phyloP scores from a whole-genome alignment of 2,113 vertebrate genomes.

The Felis chaus region DNA sequence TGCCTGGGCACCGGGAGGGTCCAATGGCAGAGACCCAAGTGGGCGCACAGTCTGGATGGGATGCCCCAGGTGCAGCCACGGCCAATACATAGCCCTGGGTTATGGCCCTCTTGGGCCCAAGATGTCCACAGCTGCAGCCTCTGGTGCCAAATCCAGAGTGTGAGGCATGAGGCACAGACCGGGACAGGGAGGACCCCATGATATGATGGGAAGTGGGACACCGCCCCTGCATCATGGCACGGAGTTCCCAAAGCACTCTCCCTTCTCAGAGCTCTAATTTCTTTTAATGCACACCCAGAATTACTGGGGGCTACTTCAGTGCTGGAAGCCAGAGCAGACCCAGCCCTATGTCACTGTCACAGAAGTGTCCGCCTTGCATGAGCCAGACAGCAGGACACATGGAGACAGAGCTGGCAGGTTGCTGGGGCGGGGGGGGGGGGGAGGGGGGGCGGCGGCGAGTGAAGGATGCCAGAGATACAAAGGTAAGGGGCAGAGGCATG shows the following conservation, averaged over 20 bases:
- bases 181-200: not conserved
- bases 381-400: not conserved
- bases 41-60: not conserved
- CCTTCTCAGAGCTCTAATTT: not conserved
- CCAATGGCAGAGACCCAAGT: not conserved
- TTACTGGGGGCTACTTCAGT: not conserved
- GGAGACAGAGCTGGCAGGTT: not conserved
- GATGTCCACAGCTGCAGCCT: not conserved
- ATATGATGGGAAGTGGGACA: fast-evolving
- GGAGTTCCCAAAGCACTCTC: not conserved
- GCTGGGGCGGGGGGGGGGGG: not conserved
- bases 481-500: not conserved
- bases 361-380: not conserved
- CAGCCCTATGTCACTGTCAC: not conserved
- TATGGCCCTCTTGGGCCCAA: not conserved
- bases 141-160: not conserved
- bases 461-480: not conserved
- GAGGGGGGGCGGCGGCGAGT: not conserved
- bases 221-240: not conserved
- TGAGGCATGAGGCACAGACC: not conserved
- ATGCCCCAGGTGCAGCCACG: not conserved
- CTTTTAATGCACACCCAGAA: not conserved
- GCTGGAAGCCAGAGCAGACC: not conserved
- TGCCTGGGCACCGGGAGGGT: not conserved
- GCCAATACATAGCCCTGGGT: not conserved